These are phyloP conservation scores for Chaetorhynchus papuensis DNA, from an alignment of 2,113 vertebrate genomes.

Conservation along the genomic window DNA sequence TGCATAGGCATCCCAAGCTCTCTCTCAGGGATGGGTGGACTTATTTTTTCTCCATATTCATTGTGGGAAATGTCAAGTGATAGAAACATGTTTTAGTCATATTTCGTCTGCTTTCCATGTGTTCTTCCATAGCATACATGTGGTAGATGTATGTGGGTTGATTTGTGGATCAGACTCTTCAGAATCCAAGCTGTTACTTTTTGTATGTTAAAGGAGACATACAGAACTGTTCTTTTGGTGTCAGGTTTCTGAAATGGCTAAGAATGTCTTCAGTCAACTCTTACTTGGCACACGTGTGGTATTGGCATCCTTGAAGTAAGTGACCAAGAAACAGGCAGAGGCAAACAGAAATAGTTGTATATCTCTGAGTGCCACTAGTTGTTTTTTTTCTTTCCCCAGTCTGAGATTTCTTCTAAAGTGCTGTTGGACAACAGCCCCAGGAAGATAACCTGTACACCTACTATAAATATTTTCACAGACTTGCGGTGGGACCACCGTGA, in stretches of 20 bases:
- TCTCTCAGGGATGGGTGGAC: neutral
- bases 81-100: conserved; percentile 22
- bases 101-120: neutral
- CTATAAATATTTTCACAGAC: neutral
- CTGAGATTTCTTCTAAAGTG: neutral
- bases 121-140: neutral
- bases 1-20: neutral
- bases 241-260: neutral
- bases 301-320: neutral
- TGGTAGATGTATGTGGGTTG: neutral
- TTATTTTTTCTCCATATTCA: neutral
- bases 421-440: neutral
- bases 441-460: neutral
- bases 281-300: neutral
- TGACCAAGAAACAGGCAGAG: neutral
- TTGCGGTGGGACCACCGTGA: neutral
- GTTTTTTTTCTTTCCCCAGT: neutral
- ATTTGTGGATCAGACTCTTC: neutral
- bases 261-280: neutral
- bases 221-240: conserved; percentile 19
- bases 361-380: neutral
- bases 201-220: neutral
- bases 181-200: neutral
- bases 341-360: neutral
- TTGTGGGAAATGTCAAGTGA: neutral